Conservation (phyloP, 2,113 vertebrate species). For the Ascaphus truei region DNA sequence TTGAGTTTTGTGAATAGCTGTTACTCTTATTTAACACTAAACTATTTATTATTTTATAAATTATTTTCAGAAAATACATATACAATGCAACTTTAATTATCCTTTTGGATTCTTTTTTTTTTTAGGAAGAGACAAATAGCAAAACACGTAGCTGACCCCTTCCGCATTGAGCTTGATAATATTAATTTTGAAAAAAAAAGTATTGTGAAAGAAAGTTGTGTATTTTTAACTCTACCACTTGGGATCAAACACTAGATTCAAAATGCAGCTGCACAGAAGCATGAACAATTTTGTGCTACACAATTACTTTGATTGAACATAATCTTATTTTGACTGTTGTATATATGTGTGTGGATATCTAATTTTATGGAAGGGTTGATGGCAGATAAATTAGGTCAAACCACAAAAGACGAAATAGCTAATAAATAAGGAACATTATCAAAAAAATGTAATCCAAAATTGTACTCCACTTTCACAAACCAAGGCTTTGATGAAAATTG, state of each 20-base stretch:
- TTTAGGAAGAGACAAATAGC: too few relatives aligned
- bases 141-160: too few relatives aligned
- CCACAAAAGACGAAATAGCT: conserved; percentile 70
- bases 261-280: conserved; percentile 58
- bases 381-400: conserved; percentile 65
- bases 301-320: conserved; percentile 75
- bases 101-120: too few relatives aligned
- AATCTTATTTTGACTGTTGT: conserved; percentile 64
- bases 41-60: too few relatives aligned
- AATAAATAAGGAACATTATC: conserved; percentile 67
- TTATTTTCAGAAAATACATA: too few relatives aligned
- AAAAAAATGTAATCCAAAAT: conserved; percentile 67
- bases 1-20: too few relatives aligned
- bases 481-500: conserved; percentile 75
- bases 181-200: conserved; percentile 8
- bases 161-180: too few relatives aligned
- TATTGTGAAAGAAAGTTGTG: too few relatives aligned
- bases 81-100: too few relatives aligned
- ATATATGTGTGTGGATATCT: conserved; percentile 49
- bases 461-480: conserved; percentile 60
- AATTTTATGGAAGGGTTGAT: conserved; percentile 56
- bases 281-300: conserved; percentile 60
- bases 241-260: conserved; percentile 61
- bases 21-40: too few relatives aligned
- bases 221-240: conserved; percentile 35